Conservation (phyloP, 2,113 vertebrate genomes). For the Tenrec ecaudatus region DNA sequence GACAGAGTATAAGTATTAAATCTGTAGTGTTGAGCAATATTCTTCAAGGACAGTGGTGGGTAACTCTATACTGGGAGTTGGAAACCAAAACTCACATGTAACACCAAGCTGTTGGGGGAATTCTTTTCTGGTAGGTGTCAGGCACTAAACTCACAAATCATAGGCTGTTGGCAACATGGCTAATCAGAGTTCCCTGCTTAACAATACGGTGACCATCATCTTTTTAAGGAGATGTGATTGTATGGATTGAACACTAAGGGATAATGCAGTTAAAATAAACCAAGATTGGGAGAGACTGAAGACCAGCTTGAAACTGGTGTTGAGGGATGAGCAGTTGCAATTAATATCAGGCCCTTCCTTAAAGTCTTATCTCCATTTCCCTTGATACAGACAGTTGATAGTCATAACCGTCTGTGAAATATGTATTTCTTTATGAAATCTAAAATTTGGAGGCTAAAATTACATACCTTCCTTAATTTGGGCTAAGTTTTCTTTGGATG, state of each 20-base stretch:
- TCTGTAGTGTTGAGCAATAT: neutral
- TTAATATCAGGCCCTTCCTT: neutral
- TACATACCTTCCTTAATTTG: conserved; percentile 1
- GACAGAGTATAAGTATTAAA: neutral
- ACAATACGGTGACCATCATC: neutral
- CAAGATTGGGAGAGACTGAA: neutral
- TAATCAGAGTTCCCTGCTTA: neutral
- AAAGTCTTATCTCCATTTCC: neutral
- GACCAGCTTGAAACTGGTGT: neutral
- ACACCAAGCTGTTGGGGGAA: neutral
- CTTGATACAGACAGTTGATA: neutral
- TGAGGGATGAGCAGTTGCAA: conserved; percentile 1
- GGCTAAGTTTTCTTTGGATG: conserved; percentile 1
- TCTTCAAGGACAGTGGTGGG: neutral
- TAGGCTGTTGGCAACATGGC: neutral
- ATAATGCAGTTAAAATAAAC: neutral
- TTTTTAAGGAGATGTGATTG: neutral
- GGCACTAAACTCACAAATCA: neutral
- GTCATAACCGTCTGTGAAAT: neutral
- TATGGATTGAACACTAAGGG: neutral
- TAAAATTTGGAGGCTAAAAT: neutral
- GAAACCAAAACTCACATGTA: conserved; percentile 1
- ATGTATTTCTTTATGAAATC: neutral
- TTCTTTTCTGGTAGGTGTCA: conserved; percentile 7
- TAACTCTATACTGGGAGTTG: neutral